These are phyloP conservation scores for Bellardia bayeri DNA, from an alignment of 2,888 invertebrate genomes.

Conservation along the genomic window DNA sequence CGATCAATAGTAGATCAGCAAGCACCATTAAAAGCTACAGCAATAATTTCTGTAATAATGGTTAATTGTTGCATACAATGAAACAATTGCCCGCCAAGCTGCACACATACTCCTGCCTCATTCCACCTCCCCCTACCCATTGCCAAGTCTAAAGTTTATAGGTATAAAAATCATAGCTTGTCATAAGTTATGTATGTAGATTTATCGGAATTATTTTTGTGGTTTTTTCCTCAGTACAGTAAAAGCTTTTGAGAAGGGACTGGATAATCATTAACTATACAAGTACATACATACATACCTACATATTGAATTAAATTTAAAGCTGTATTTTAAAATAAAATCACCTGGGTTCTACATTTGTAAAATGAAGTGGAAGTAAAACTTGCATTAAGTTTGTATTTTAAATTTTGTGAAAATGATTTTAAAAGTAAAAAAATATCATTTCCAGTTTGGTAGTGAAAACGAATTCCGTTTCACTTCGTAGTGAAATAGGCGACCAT, in stretches of 20 bases:
- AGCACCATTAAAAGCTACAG: conserved; percentile 22
- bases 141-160: not conserved
- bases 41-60: conserved; percentile 58
- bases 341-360: too few relatives aligned
- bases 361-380: too few relatives aligned
- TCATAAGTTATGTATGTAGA: conserved; percentile 28
- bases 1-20: conserved; percentile 61
- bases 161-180: conserved; percentile 37
- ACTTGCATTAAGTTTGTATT: too few relatives aligned
- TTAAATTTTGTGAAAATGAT: too few relatives aligned
- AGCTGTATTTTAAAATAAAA: too few relatives aligned
- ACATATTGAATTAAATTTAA: too few relatives aligned
- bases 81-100: conserved; percentile 25
- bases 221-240: conserved; percentile 12
- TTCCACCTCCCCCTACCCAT: not conserved
- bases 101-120: not conserved
- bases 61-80: conserved; percentile 69
- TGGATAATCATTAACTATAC: too few relatives aligned
- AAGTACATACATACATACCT: not conserved
- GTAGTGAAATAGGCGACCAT: too few relatives aligned
- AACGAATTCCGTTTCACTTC: too few relatives aligned
- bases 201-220: conserved; percentile 17
- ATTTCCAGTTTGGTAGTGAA: too few relatives aligned
- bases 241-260: not conserved
- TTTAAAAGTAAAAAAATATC: too few relatives aligned